Evolutionary conservation across 2,797 vertebrate genomes (phyloP), one percentile per base, ranked within the genome.

Genomic region (Carduelis carduelis): DNA sequence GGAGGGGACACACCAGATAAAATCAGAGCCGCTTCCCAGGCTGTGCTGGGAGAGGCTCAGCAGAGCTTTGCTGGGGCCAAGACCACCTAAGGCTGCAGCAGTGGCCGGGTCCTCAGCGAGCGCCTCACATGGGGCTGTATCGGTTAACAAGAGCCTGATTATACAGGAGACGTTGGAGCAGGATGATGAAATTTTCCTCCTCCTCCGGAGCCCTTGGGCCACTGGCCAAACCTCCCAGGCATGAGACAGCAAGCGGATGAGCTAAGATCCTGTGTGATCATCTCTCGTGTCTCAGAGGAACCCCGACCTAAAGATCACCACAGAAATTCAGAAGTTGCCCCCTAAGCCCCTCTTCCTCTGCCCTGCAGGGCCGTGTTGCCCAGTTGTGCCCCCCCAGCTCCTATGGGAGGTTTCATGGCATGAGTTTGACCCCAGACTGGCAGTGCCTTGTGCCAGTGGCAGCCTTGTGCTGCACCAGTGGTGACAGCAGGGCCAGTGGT

Each of bases 241-340:
- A 96, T 96, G 96, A 97, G 96, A 96, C 95, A 96, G 96, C 88
- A 93, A 97, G 92, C 72, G 64, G 95, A 97, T 97, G 97, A 97
- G 96, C 96, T 97, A 95, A 97, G 96, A 97, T 97, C 97, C 96
- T 97, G 96, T 97, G 94, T 96, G 97, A 96, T 97, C 96, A 97
- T 95, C 95, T 55, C 94, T 95, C 1, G 3, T 60, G 92, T 97
- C 96, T 97, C 89, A 32, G 81, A 97, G 96, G 95, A 96, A 87
- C 83, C 89, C 60, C 4, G 8, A 93, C 84, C 43, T 41, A 93
- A 85, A 84, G 88, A 92, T 70, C 71, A 74, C 28, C 0, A 0
- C 60, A 83, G 66, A 90, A 80, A 83, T 71, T 43, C 69, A 63
- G 1, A 68, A 49, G 76, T 55, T 6, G 52, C 80, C 86, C 65